phyloP scores from a whole-genome alignment of 35 echinoderm and acorn worm species.

The Strongylocentrotus purpuratus region DNA sequence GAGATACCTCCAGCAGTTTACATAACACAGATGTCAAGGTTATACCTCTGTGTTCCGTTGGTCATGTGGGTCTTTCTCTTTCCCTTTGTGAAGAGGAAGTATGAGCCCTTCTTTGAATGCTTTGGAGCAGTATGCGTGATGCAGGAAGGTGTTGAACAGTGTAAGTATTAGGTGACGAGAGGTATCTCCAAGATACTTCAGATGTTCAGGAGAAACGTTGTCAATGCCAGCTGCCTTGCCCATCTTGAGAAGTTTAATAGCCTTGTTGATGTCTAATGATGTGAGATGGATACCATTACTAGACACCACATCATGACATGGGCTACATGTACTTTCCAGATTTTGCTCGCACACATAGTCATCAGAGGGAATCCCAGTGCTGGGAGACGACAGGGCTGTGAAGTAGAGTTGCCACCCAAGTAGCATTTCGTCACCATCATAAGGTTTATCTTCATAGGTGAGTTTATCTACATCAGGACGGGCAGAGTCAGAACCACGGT shows the following conservation, averaged over 20 bases:
- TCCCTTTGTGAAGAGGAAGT: not conserved
- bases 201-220: not conserved
- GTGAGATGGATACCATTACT: not conserved
- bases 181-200: not conserved
- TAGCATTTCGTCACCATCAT: not conserved
- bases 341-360: not conserved
- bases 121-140: not conserved
- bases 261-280: not conserved
- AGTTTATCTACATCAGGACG: not conserved
- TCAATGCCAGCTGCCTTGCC: not conserved
- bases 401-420: constrained; percentile 18
- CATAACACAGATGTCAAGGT: not conserved
- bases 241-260: not conserved
- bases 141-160: not conserved
- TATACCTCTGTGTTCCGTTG: constrained; percentile 12
- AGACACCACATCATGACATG: not conserved
- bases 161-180: not conserved
- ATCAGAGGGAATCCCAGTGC: not conserved
- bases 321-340: not conserved
- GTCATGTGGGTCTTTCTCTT: not conserved
- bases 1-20: not conserved
- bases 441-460: not conserved
- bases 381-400: not conserved
- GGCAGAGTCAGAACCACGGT: not conserved
- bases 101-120: constrained; percentile 32